Percentiles rank a stretch among this genome's conserved stretches.
These are phyloP conservation scores for Noturus placidus DNA, from an alignment of 2,113 vertebrate genomes.

Conservation along the genomic window DNA sequence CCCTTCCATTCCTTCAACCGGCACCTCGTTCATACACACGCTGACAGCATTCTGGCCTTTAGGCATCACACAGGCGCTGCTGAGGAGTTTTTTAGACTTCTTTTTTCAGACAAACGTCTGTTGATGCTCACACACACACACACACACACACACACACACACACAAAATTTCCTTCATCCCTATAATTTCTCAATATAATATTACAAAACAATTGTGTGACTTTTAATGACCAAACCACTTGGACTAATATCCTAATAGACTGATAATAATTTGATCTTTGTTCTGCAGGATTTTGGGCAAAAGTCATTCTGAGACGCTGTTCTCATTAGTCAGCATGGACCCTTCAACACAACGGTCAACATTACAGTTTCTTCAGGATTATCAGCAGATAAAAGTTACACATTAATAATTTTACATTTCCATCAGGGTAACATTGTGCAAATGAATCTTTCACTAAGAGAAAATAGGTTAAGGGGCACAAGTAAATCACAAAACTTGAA, in stretches of 20 bases:
- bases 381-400: constrained; percentile 35
- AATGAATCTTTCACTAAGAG: neutral
- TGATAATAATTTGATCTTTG: neutral
- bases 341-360: neutral
- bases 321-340: neutral
- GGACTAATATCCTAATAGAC: neutral
- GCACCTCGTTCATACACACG: constrained; percentile 49
- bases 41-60: constrained; percentile 37
- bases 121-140: neutral
- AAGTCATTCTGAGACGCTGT: neutral
- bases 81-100: constrained; percentile 4
- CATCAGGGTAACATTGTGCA: constrained; percentile 4
- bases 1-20: constrained; percentile 33
- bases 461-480: neutral
- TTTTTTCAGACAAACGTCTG: constrained; percentile 3
- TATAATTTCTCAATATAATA: neutral
- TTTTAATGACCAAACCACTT: neutral
- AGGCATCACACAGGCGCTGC: constrained; percentile 33
- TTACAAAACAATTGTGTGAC: neutral
- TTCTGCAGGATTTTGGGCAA: neutral
- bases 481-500: neutral
- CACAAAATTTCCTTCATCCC: neutral
- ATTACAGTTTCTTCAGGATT: constrained; percentile 15
- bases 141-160: constrained; percentile 28
- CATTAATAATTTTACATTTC: constrained; percentile 35